A percentile compares a stretch with the other conserved stretches of the same genome.
These are phyloP conservation scores for Gavialis gangeticus DNA, from an alignment of 2,113 vertebrate species.

Conservation along the genomic window DNA sequence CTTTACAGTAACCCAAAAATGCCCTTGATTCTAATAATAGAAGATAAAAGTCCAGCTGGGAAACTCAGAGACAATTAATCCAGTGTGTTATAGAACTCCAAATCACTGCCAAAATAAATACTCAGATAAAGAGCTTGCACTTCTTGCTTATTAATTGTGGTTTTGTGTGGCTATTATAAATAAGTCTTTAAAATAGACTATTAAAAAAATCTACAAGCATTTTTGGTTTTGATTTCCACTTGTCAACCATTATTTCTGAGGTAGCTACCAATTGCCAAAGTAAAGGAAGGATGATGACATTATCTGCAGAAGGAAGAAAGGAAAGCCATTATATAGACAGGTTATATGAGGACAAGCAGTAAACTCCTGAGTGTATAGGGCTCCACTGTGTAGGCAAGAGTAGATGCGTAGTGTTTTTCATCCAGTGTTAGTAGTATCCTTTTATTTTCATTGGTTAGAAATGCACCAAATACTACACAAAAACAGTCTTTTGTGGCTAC, in stretches of 20 bases:
- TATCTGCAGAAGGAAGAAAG: not conserved
- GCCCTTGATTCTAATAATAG: conserved; percentile 68
- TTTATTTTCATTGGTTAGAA: conserved; percentile 32
- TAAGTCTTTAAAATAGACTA: conserved; percentile 48
- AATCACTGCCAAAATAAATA: conserved; percentile 73
- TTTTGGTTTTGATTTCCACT: conserved; percentile 37
- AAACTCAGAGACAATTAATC: conserved; percentile 61
- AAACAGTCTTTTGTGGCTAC: not conserved
- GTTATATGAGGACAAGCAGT: conserved; percentile 39
- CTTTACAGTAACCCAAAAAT: conserved; percentile 30
- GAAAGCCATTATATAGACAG: not conserved
- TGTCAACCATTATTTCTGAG: conserved; percentile 34
- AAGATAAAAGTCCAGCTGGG: conserved; percentile 68
- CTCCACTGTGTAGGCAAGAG: conserved; percentile 7
- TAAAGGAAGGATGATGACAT: not conserved
- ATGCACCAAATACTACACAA: accelerated
- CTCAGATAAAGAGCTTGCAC: conserved; percentile 69
- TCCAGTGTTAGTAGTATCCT: conserved; percentile 15
- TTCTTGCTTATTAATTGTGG: conserved; percentile 62
- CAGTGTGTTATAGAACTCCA: conserved; percentile 62
- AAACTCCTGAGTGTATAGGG: not conserved
- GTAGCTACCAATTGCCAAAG: conserved; percentile 38
- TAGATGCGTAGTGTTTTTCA: conserved; percentile 55
- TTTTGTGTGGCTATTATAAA: conserved; percentile 59
- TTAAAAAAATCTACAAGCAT: not conserved